Evolutionary conservation across 2,113 vertebrate species (phyloP).

Genomic region (Podocnemis expansa): DNA sequence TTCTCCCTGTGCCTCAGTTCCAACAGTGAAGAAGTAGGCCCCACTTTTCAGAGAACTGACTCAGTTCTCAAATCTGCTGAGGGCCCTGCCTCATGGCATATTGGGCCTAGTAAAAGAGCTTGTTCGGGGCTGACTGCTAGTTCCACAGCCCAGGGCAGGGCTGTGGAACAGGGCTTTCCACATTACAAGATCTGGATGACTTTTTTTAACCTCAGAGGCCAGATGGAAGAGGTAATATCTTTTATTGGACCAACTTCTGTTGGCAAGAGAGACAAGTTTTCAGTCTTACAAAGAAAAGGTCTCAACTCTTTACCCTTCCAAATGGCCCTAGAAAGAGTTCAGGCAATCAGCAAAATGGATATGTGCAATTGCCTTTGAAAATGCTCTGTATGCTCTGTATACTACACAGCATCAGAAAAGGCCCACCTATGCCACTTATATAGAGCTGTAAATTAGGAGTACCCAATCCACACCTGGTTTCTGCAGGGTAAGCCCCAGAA

Average conservation of each 20-base stretch:
- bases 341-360: neutral
- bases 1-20: neutral
- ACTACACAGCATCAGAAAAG: neutral
- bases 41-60: neutral
- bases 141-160: neutral
- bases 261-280: no score
- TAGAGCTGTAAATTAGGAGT: accelerated
- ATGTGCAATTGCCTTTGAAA: neutral
- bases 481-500: neutral
- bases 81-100: neutral
- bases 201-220: neutral
- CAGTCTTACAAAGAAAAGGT: no score
- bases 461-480: neutral
- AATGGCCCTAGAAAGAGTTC: neutral
- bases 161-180: neutral
- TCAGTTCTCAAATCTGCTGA: neutral
- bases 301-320: neutral
- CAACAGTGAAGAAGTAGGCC: neutral
- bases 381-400: neutral
- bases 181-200: accelerated
- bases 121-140: neutral
- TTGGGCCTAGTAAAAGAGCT: accelerated
- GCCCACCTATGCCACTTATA: slow-evolving; percentile 10
- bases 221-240: no score
- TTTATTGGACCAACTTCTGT: no score